Conservation (phyloP, 2,797 vertebrate species). For the Rhinoraja longicauda region DNA sequence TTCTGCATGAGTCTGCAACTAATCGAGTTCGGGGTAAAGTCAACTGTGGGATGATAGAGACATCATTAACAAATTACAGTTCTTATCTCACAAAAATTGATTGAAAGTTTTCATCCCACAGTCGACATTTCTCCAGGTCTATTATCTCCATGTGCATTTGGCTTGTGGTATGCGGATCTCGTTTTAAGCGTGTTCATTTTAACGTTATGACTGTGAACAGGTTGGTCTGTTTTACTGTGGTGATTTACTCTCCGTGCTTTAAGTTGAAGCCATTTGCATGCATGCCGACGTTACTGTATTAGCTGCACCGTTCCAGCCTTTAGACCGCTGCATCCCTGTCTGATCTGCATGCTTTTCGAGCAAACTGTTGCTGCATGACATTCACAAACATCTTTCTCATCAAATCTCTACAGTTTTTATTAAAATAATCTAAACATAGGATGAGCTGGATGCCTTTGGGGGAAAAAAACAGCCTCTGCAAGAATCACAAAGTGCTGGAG, state of each 20-base stretch:
- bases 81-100: neutral
- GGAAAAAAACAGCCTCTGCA: neutral
- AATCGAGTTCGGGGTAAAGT: conserved; percentile 48
- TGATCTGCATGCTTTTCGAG: conserved; percentile 13
- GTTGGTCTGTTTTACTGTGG: conserved; percentile 51
- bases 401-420: neutral
- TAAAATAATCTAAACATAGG: neutral
- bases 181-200: conserved; percentile 51
- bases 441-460: neutral
- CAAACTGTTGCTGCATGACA: conserved; percentile 10
- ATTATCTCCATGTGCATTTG: conserved; percentile 55
- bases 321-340: conserved; percentile 48
- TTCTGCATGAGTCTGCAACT: conserved; percentile 60
- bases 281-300: conserved; percentile 54
- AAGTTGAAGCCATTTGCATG: conserved; percentile 55
- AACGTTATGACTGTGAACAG: conserved; percentile 42
- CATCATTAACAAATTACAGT: conserved; percentile 9
- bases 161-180: conserved; percentile 57
- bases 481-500: neutral
- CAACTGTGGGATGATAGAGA: conserved; percentile 49
- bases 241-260: conserved; percentile 56
- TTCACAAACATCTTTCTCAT: neutral
- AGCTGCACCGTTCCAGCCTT: conserved; percentile 48
- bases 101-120: conserved; percentile 43
- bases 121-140: conserved; percentile 48